These are phyloP conservation scores for Lepeophtheirus salmonis DNA, from an alignment of 1,140 invertebrate species.

Conservation along the genomic window DNA sequence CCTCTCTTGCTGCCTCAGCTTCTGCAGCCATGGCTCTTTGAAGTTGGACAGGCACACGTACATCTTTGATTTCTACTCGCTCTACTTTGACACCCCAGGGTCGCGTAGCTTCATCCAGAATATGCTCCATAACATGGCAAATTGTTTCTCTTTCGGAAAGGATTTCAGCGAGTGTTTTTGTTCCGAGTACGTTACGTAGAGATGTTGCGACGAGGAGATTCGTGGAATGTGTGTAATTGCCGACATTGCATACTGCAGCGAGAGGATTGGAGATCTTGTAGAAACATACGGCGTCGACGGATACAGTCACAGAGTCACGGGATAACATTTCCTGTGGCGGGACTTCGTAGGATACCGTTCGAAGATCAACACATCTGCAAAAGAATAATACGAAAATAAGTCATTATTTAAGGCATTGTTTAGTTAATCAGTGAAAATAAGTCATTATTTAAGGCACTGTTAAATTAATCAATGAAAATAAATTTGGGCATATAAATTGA, in stretches of 20 bases:
- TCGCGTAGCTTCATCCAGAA: constrained; percentile 68
- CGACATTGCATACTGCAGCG: constrained; percentile 33
- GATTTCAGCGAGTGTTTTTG: constrained; percentile 61
- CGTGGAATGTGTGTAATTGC: constrained; percentile 51
- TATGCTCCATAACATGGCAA: constrained; percentile 58
- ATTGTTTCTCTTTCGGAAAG: constrained; percentile 75
- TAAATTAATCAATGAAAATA: neutral
- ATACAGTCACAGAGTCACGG: constrained; percentile 40
- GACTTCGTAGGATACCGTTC: constrained; percentile 19
- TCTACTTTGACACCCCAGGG: constrained; percentile 90
- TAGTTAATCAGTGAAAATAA: neutral
- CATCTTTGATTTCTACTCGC: constrained; percentile 74
- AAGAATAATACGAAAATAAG: neutral
- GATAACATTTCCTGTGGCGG: constrained; percentile 35
- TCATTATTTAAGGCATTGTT: neutral
- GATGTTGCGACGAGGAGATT: constrained; percentile 63
- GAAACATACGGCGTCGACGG: constrained; percentile 38
- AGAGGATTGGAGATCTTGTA: constrained; percentile 32
- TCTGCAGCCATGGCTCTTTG: constrained; percentile 38
- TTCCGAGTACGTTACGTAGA: constrained; percentile 70
- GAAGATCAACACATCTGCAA: constrained; percentile 18
- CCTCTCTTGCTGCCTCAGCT: constrained; percentile 35
- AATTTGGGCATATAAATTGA: too few relatives aligned
- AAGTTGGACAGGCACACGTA: constrained; percentile 36
- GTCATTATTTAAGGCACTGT: neutral